Conservation (phyloP, 2,888 invertebrate species). For the Latheticus oryzae region DNA sequence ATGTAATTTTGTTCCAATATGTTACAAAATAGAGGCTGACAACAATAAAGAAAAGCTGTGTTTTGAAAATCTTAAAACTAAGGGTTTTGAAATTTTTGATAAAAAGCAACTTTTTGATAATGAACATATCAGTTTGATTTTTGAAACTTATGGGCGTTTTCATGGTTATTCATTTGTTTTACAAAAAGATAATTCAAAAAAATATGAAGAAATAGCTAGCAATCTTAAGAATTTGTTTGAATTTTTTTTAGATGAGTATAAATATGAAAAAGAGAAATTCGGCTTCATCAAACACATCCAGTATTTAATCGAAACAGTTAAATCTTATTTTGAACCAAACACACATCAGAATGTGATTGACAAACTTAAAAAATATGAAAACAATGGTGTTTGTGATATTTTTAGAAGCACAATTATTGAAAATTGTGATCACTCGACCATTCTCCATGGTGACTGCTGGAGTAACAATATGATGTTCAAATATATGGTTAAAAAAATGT, state of each 20-base stretch:
- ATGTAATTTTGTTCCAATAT: slow-evolving; percentile 32
- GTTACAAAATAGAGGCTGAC: slow-evolving; percentile 9
- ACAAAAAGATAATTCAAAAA: slow-evolving; percentile 39
- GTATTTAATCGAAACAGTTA: neutral
- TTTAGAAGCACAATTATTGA: neutral
- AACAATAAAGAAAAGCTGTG: slow-evolving; percentile 8
- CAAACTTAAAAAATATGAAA: slow-evolving; percentile 5
- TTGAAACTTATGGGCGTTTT: slow-evolving; percentile 43
- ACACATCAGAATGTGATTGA: neutral
- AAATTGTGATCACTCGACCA: slow-evolving; percentile 6
- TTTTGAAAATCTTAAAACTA: slow-evolving; percentile 31
- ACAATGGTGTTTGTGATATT: neutral
- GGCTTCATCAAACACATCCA: too few relatives aligned
- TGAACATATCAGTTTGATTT: slow-evolving; percentile 40
- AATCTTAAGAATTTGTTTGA: slow-evolving; percentile 5
- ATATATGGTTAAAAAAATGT: slow-evolving; percentile 18
- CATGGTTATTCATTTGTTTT: slow-evolving; percentile 44
- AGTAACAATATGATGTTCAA: slow-evolving; percentile 46
- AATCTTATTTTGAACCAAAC: neutral
- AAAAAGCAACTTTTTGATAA: slow-evolving; percentile 38
- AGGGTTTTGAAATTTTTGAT: slow-evolving; percentile 30
- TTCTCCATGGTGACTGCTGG: slow-evolving; percentile 45
- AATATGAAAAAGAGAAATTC: too few relatives aligned
- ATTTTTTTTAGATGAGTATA: slow-evolving; percentile 1
- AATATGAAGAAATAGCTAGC: slow-evolving; percentile 20